A percentile compares a stretch with the other conserved stretches of the same genome.
phyloP scores from a whole-genome alignment of 2,888 invertebrate species.

The Prenolepis imparis region DNA sequence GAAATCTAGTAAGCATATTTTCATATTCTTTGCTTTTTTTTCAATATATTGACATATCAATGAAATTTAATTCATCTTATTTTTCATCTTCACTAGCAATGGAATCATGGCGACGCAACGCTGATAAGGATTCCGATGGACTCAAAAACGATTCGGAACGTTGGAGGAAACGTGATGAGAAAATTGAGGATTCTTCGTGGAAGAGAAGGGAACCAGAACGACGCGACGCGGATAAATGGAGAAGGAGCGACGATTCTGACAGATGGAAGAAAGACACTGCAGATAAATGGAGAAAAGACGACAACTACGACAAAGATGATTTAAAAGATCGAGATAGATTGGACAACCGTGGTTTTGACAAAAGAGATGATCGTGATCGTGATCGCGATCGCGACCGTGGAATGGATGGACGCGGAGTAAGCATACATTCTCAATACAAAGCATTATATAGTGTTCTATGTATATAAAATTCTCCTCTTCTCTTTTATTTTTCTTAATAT shows the following conservation, averaged over 20 bases:
- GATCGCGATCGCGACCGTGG: conserved; percentile 64
- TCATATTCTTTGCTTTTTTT: background rate
- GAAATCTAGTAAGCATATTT: conserved; percentile 36
- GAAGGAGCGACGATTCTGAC: conserved; percentile 63
- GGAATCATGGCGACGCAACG: conserved; percentile 71
- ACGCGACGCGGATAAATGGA: conserved; percentile 66
- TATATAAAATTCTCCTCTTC: background rate
- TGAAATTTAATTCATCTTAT: conserved; percentile 12
- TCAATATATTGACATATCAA: background rate
- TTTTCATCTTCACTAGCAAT: conserved; percentile 4
- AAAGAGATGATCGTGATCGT: conserved; percentile 66
- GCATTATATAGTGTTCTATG: background rate
- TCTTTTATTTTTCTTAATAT: background rate
- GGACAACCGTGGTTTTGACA: conserved; percentile 54
- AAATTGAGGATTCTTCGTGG: conserved; percentile 47
- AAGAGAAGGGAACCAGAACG: conserved; percentile 46
- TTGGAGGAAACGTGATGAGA: conserved; percentile 67
- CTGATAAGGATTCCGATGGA: conserved; percentile 62
- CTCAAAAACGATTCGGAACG: conserved; percentile 65
- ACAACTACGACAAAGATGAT: conserved; percentile 57
- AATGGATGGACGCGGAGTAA: conserved; percentile 66
- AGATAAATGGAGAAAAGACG: conserved; percentile 68
- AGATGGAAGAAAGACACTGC: conserved; percentile 61
- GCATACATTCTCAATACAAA: conserved; percentile 18
- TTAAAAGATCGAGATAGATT: conserved; percentile 69